Evolutionary conservation across 2,113 vertebrate genomes (phyloP), one percentile per base, ranked within the genome.

Genomic region (Corydoras sp.): DNA sequence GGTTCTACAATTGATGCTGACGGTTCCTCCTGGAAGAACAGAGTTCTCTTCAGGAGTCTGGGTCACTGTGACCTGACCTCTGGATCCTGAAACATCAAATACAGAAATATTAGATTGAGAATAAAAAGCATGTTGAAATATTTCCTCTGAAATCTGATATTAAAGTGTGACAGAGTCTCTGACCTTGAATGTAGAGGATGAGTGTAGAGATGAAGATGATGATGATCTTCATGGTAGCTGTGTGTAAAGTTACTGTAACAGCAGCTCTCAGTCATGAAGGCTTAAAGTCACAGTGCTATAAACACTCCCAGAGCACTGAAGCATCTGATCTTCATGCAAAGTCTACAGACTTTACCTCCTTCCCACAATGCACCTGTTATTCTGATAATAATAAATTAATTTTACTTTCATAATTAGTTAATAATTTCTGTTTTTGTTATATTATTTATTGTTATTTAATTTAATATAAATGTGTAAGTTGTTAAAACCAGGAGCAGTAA

Each of bases 1-100:
- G 10, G 56, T 58, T 58, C 4, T 58, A 58, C 56, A 58, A 18
- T 5, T 58, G 56, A 58, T 58, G 56, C n/a, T 53, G 69, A 82
- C 77, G 0, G 73, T 77, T 54, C 66, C 73, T 61, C 75, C 77
- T 59, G 79, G 70, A 65, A 49, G 61, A 18, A 67, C 73, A 76
- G 72, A 74, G 76, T 77, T 81, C 64, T 10, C 9, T 80, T 60
- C 4, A 15, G 80, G 75, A 72, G 56, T 24, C 51, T 82, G 78
- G 76, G 73, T 83, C 68, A 83, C 10, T 18, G 56, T 58, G 14
- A 58, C 56, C 54, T 66, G 64, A 54, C 53, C 18, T 66, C 31
- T 64, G 13, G 32, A 30, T 24, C 54, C 18, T 66, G 50, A 30
- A 24, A 24, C 9, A 24, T 18, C 5, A 6, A 10, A 58, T 18